Base-by-base conservation (phyloP, 2,888 invertebrate species). In the Ophraella communa region DNA sequence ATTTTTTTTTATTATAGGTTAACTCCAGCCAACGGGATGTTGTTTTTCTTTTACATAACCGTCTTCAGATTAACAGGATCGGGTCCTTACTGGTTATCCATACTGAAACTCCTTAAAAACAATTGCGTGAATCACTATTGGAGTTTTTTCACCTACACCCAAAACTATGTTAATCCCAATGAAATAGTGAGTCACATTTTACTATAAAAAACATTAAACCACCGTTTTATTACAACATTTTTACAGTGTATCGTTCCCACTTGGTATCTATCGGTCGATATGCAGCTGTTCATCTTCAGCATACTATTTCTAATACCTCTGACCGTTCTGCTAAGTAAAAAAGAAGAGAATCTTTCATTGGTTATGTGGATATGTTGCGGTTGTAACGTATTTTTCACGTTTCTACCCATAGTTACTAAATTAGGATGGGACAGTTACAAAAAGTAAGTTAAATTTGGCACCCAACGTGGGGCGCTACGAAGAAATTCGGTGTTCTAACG, bases 231-330 rank as follows among this genome's bases (percentile, higher is more conserved):
- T 30, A 10, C 2, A 47, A 35, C 49, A 24, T 8, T 61, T 57
- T 74, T 73, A 53, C 47, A 82, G 81, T 82, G 82, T 56, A 53
- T 80, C 14, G 61, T 70, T 4, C 80, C 79, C 17, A 77, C 79
- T 0, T 82, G 81, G 81, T 82, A 81, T 66, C 61, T 82, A 27
- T 77, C 80, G 33, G 80, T 79, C 1, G 82, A 82, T 66, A 80
- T 81, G 75, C 82, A 82, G 65, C 72, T 82, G 66, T 81, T 78
- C 64, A 17, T 80, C 2, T 17, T 80, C 8, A 73, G 80, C 3
- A 80, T 79, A 0, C n/a, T 81, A 1, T 27, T 81, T 7, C 55
- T 81, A 14, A 76, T 80, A 59, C 79, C 78, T 3, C 20, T 78
- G 8, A 57, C 76, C 2, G 14, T 73, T 3, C 47, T 64, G 4